These are phyloP conservation scores for Chromoteleia sp. DNA, from an alignment of 2,888 invertebrate genomes.

Conservation along the genomic window DNA sequence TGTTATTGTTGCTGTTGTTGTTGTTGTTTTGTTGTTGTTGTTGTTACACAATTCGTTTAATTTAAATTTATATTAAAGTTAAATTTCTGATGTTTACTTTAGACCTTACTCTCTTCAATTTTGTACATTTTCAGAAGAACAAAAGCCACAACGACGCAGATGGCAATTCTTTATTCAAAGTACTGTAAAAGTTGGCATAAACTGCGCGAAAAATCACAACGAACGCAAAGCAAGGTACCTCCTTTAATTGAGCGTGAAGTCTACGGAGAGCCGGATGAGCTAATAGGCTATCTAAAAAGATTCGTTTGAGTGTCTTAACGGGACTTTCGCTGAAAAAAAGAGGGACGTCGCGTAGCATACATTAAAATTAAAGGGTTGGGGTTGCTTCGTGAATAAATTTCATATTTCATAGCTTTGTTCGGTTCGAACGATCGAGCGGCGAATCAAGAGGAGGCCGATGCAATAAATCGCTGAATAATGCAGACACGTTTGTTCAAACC, in stretches of 20 bases:
- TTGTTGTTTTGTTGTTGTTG: too few relatives aligned
- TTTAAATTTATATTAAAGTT: too few relatives aligned
- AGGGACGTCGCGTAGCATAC: conserved; percentile 44
- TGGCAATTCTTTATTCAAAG: too few relatives aligned
- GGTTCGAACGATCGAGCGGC: conserved; percentile 32
- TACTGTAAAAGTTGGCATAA: neutral
- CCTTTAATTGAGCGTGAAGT: conserved; percentile 61
- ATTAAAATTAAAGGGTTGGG: conserved; percentile 61
- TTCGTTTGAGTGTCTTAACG: conserved; percentile 60
- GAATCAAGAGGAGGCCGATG: conserved; percentile 33
- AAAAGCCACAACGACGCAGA: too few relatives aligned
- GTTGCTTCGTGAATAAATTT: conserved; percentile 62
- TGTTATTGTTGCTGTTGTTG: too few relatives aligned
- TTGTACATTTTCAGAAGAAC: too few relatives aligned
- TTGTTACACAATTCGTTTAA: too few relatives aligned
- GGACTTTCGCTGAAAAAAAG: conserved; percentile 37
- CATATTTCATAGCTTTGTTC: conserved; percentile 61
- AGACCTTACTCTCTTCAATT: too few relatives aligned
- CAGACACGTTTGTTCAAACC: neutral
- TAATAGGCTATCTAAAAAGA: conserved; percentile 56
- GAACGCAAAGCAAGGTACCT: conserved; percentile 8
- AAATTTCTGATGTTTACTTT: too few relatives aligned
- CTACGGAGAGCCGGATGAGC: conserved; percentile 27
- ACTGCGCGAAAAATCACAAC: conserved; percentile 18
- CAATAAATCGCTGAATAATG: conserved; percentile 40